Evolutionary conservation across 2,888 invertebrate genomes (phyloP), one percentile per base, ranked within the genome.

Genomic region (Chloroclystis v-ata): DNA sequence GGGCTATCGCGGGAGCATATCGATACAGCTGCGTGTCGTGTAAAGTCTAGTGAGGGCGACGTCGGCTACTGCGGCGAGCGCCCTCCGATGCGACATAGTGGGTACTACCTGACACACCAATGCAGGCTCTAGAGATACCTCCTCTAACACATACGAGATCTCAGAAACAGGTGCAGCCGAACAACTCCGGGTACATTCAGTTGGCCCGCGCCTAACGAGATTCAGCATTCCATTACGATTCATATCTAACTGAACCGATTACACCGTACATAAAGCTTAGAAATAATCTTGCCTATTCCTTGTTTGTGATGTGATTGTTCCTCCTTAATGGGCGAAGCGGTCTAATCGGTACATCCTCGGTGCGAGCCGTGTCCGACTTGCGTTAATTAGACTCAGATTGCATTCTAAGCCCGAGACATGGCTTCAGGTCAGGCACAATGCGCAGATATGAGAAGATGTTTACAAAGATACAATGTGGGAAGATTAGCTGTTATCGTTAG

Each of bases 291-390:
- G 69, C 63, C 68, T 73, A 75, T 74, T 72, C 70, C 77, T 75
- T 81, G 78, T 82, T 76, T 67, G 70, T 78, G 72, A 78, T 78
- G 81, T 84, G 83, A 86, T 85, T 86, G 86, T 85, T 82, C 77
- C 72, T 77, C 85, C 85, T 75, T 83, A 87, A 80, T 77, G 69
- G 84, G 83, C 72, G 60, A 65, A 65, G 66, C 59, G 68, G 52
- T 78, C 71, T 83, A 83, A 84, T 84, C 82, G 78, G 75, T 71
- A 82, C 83, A 85, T 85, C 83, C 82, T 75, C 69, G 68, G 68
- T 70, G 69, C 68, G 59, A 60, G 61, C 74, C 72, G 67, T 74
- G 77, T 75, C 70, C 67, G 67, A 69, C 70, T 61, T 68, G 78
- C 79, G 78, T 79, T 85, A 85, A 84, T 85, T 85, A 84, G 81